phyloP scores from a whole-genome alignment of 2,797 vertebrate genomes.

The Tinamus major region DNA sequence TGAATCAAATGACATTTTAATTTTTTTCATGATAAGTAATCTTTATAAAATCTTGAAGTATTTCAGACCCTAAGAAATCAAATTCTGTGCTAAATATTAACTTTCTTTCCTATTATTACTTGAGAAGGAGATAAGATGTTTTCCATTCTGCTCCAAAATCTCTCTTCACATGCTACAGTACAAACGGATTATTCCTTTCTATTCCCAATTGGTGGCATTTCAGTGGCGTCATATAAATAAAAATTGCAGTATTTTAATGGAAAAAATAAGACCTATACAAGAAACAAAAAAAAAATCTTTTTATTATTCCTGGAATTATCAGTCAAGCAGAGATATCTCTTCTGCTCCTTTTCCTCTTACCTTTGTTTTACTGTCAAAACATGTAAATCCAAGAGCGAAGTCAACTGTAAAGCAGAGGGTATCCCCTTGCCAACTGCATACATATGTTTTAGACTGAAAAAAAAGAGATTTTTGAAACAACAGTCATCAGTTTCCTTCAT shows the following conservation, averaged over 20 bases:
- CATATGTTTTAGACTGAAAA: slow-evolving; percentile 90
- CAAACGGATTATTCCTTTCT: not conserved
- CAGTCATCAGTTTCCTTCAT: not conserved
- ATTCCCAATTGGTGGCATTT: not conserved
- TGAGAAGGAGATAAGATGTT: not conserved
- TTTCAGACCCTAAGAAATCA: not conserved
- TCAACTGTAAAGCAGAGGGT: slow-evolving; percentile 89
- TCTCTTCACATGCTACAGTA: not conserved
- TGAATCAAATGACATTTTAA: not conserved
- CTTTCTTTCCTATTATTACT: not conserved
- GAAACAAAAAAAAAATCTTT: not conserved
- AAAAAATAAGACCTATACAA: not conserved
- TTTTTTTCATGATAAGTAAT: not conserved
- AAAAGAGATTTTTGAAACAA: slow-evolving; percentile 7
- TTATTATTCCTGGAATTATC: not conserved
- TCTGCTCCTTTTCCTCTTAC: slow-evolving; percentile 75
- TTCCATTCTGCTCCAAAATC: not conserved
- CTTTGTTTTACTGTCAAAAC: slow-evolving; percentile 89
- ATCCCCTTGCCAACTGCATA: slow-evolving; percentile 90
- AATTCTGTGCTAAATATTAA: not conserved
- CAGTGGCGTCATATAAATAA: not conserved
- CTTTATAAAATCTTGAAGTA: not conserved
- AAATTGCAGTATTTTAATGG: not conserved
- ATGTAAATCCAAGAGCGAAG: slow-evolving; percentile 91
- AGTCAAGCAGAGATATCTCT: not conserved